Evolutionary conservation across 2,797 vertebrate species (phyloP).

Genomic region (Mus minutoides): DNA sequence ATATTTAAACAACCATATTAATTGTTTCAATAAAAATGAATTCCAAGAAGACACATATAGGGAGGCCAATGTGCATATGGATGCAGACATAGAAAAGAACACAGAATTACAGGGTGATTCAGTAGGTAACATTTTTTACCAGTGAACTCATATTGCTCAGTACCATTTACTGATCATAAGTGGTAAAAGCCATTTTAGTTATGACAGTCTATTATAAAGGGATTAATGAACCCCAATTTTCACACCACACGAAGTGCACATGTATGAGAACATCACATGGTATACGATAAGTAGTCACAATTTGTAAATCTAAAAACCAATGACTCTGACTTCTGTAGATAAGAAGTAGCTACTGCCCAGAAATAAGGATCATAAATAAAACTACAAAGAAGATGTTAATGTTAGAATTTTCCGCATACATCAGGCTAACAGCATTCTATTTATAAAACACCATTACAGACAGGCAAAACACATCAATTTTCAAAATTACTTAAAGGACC

Average conservation of each 20-base stretch:
- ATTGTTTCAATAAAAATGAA: conserved; percentile 35
- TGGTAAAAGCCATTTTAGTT: not conserved
- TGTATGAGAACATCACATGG: not conserved
- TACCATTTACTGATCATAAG: not conserved
- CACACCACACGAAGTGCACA: not conserved
- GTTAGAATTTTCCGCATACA: not conserved
- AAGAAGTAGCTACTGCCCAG: not conserved
- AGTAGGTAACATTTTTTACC: not conserved
- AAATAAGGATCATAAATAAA: conserved; percentile 24
- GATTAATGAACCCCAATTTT: not conserved
- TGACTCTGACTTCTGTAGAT: not conserved
- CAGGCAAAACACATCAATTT: conserved; percentile 21
- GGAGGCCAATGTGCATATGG: not conserved
- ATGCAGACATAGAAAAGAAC: not conserved
- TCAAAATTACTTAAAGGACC: not conserved
- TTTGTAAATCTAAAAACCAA: not conserved
- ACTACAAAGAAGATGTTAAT: conserved; percentile 31
- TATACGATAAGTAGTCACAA: not conserved
- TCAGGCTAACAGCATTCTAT: not conserved
- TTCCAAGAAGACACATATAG: not conserved
- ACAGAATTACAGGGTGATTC: not conserved
- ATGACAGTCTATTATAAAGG: not conserved
- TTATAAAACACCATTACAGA: not conserved
- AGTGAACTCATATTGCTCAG: not conserved
- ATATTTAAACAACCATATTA: not conserved